Conservation (phyloP, 2,113 vertebrate genomes). For the Pollachius pollachius region DNA sequence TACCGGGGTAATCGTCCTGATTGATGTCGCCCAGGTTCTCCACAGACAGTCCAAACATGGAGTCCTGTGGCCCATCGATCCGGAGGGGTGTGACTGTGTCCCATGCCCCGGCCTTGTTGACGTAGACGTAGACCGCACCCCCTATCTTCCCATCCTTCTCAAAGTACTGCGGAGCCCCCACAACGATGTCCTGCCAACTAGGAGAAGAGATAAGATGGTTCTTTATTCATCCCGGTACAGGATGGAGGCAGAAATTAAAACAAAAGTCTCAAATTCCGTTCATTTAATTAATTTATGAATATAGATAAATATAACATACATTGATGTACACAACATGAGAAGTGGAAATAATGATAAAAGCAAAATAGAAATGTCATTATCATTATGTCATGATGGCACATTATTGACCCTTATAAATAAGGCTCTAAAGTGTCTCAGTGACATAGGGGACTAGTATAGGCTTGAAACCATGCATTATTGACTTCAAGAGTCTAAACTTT, state of each 20-base stretch:
- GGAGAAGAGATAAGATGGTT: not conserved
- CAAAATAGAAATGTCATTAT: no score
- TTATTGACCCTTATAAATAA: no score
- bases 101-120: slow-evolving; percentile 86
- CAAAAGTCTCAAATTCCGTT: not conserved
- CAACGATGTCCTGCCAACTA: slow-evolving; percentile 95
- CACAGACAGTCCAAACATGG: slow-evolving; percentile 95
- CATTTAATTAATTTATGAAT: not conserved
- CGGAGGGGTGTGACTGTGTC: slow-evolving; percentile 72
- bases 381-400: no score
- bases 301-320: no score
- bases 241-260: not conserved
- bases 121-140: slow-evolving; percentile 88
- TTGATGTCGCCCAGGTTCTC: slow-evolving; percentile 80
- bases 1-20: slow-evolving; percentile 58
- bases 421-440: no score
- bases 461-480: no score
- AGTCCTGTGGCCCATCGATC: slow-evolving; percentile 83
- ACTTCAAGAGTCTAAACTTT: no score
- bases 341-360: no score
- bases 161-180: slow-evolving; percentile 95
- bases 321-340: no score
- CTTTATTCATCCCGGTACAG: no score
- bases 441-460: no score
- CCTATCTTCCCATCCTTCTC: slow-evolving; percentile 84